Evolutionary conservation across 2,113 vertebrate species (phyloP).

Genomic region (Dipodomys merriami): DNA sequence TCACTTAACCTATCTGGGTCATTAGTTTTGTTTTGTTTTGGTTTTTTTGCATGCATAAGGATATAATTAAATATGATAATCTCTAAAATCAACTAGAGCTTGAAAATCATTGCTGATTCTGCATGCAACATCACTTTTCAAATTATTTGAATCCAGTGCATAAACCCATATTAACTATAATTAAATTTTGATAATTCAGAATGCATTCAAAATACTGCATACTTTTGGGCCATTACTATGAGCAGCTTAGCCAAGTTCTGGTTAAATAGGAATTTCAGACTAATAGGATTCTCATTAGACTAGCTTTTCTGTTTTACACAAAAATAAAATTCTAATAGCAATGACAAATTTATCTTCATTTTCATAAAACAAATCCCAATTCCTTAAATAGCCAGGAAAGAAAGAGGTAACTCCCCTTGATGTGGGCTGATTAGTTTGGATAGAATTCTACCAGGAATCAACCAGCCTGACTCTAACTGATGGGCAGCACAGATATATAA

Average conservation of each 20-base stretch:
- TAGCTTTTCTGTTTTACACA: slow-evolving; percentile 37
- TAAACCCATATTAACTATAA: slow-evolving; percentile 27
- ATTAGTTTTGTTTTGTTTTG: not conserved
- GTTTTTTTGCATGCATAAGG: not conserved
- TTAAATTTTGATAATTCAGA: slow-evolving; percentile 48
- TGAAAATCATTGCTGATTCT: slow-evolving; percentile 37
- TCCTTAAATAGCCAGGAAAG: not conserved
- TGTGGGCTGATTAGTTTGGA: not conserved
- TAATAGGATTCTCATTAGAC: slow-evolving; percentile 41
- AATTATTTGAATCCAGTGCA: not conserved
- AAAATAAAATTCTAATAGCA: slow-evolving; percentile 24
- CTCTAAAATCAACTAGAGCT: not conserved
- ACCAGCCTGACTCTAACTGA: not conserved
- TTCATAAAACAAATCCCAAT: slow-evolving; percentile 48
- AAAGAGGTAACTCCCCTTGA: not conserved
- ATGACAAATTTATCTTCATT: slow-evolving; percentile 12
- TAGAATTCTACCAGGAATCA: not conserved
- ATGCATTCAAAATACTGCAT: slow-evolving; percentile 13
- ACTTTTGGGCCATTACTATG: not conserved
- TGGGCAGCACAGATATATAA: not conserved
- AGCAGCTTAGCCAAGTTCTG: slow-evolving; percentile 24
- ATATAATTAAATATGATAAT: not conserved
- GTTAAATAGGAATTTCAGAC: slow-evolving; percentile 40
- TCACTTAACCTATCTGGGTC: not conserved
- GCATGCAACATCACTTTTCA: not conserved